Evolutionary conservation across 2,797 vertebrate genomes (phyloP), one percentile per base, ranked within the genome.

Genomic region (Danio albolineatus): DNA sequence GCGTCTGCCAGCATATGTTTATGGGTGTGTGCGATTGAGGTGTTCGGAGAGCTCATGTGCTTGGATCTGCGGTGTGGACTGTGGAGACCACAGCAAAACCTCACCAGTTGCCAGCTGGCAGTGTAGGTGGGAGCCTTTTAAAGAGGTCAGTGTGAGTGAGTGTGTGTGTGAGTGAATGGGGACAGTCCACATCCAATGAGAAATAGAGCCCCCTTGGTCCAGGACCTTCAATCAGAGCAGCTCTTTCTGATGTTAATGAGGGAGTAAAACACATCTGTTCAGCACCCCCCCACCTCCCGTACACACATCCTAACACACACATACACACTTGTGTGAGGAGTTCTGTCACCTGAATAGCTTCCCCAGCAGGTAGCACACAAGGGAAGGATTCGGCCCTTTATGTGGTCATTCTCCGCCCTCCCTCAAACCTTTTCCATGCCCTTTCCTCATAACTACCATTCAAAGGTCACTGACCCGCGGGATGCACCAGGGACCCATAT

Each of bases 181-280:
- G 93, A 91, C 94, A 93, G 91, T 94, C 93, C 95, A 96, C 73
- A 62, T 62, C 85, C 85, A 95, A 95, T 96, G 94, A 95, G 94
- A 93, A 93, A 93, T 85, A 86, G 86, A 90, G 91, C 93, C 92
- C 89, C 92, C 89, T 92, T 91, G 91, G 94, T 94, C 93, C 92
- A 93, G 94, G 93, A 91, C 93, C 93, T 86, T 85, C 82, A 94
- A 95, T 95, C 93, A 94, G 92, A 91, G 90, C 92, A 69, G 91
- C 91, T 93, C 93, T 95, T 95, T 96, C 94, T 96, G 92, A 97
- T 96, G 95, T 92, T 96, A 96, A 97, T 96, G 94, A 96, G 93
- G 93, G 92, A 94, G 94, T 95, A 95, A 96, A 95, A 95, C 94
- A 95, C 95, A 96, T 95, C 95, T 96, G 95, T 94, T 95, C 92